A percentile compares a stretch with the other conserved stretches of the same genome.
Conservation (phyloP, 1,140 invertebrate species). For the Drosophila mauritiana region DNA sequence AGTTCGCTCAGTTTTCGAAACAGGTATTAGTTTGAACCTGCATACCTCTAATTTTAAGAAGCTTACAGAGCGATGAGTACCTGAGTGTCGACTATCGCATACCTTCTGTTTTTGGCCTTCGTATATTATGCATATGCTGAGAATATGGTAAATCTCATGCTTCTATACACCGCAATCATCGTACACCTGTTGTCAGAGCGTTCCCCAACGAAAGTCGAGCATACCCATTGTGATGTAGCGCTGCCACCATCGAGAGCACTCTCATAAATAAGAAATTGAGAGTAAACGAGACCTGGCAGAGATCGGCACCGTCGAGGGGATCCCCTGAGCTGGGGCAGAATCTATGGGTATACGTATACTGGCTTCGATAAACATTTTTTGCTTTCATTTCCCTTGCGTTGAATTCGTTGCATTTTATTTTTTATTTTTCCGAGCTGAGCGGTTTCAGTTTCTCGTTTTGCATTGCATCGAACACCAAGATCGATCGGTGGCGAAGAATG, state of each 20-base stretch:
- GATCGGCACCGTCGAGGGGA: not conserved
- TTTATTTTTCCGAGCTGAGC: not conserved
- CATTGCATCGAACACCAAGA: slow-evolving; percentile 20
- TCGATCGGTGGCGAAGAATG: slow-evolving; percentile 34
- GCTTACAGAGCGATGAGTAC: not conserved
- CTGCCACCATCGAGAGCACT: slow-evolving; percentile 16
- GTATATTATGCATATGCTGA: not conserved
- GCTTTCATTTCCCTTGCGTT: slow-evolving; percentile 6
- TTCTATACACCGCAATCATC: not conserved
- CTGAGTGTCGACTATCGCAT: no score
- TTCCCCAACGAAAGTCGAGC: not conserved
- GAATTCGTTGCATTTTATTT: not conserved
- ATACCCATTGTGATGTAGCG: slow-evolving; percentile 6
- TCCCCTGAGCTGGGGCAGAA: slow-evolving; percentile 5
- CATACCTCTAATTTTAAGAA: not conserved
- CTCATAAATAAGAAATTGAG: slow-evolving; percentile 51
- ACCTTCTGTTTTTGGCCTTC: no score
- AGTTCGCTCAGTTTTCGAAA: no score
- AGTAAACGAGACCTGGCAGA: slow-evolving; percentile 19
- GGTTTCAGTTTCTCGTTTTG: slow-evolving; percentile 37
- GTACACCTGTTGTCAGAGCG: not conserved
- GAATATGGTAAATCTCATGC: not conserved
- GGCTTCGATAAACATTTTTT: slow-evolving; percentile 20
- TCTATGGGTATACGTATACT: slow-evolving; percentile 16
- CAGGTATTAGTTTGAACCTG: no score